Percentiles rank a stretch among this genome's conserved stretches.
Evolutionary conservation across 2,113 vertebrate genomes (phyloP).

Genomic region (Gambusia affinis): DNA sequence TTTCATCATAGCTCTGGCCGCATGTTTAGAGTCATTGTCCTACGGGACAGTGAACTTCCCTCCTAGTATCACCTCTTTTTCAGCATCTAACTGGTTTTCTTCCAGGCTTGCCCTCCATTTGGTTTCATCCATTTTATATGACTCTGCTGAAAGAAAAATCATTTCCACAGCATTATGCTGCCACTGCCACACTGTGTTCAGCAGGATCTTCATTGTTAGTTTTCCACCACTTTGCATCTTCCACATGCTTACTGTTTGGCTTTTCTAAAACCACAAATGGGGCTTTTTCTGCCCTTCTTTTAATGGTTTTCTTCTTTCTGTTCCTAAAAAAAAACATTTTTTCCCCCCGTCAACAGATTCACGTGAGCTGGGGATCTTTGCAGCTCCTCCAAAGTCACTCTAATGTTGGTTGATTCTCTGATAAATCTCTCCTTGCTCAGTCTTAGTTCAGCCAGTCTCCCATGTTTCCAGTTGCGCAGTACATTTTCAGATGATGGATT

Average conservation of each 20-base stretch:
- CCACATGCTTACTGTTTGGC: neutral
- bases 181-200: too few relatives aligned
- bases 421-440: neutral
- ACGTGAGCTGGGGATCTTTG: neutral
- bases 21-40: too few relatives aligned
- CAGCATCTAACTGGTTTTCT: too few relatives aligned
- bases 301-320: too few relatives aligned
- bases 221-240: neutral
- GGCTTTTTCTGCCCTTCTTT: too few relatives aligned
- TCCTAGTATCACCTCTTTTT: neutral
- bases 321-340: neutral
- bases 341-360: neutral
- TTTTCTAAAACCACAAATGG: too few relatives aligned
- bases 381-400: neutral
- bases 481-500: neutral
- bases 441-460: neutral
- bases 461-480: neutral
- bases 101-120: neutral
- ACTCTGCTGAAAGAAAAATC: neutral
- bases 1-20: too few relatives aligned
- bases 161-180: neutral
- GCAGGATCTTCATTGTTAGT: neutral
- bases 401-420: neutral
- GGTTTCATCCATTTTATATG: neutral
- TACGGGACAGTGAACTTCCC: too few relatives aligned